A percentile compares a stretch with the other conserved stretches of the same genome.
These are phyloP conservation scores for Erethizon dorsatum DNA, from an alignment of 2,797 vertebrate genomes.

Conservation along the genomic window DNA sequence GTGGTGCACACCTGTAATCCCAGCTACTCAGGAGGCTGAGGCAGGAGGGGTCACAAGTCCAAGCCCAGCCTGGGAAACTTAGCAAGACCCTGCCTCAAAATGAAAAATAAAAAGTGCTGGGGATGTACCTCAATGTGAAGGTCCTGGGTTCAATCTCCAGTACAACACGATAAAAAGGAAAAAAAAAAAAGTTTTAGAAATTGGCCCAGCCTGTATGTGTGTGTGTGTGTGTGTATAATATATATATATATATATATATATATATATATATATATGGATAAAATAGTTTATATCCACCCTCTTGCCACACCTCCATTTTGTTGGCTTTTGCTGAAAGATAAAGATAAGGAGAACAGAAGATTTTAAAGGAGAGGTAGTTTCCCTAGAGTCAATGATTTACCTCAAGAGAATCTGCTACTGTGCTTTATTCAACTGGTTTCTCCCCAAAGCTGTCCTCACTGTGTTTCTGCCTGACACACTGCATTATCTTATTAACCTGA, in stretches of 20 bases:
- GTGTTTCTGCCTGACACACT: conserved; percentile 24
- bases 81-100: background rate
- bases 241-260: too few relatives aligned
- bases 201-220: background rate
- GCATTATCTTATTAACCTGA: conserved; percentile 40
- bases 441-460: background rate
- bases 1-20: background rate
- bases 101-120: background rate
- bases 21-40: background rate
- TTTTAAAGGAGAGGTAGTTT: background rate
- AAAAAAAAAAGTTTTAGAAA: background rate
- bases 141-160: background rate
- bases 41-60: background rate
- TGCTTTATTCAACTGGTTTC: background rate
- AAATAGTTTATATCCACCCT: background rate
- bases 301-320: background rate
- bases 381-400: background rate
- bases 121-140: background rate
- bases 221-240: background rate
- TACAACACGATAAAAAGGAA: background rate
- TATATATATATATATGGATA: too few relatives aligned
- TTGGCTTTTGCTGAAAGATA: conserved; percentile 38
- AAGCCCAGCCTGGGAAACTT: background rate
- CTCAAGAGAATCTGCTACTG: background rate
- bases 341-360: background rate